These are phyloP conservation scores for Drosophila infuscata DNA, from an alignment of 2,888 invertebrate genomes.

Conservation along the genomic window DNA sequence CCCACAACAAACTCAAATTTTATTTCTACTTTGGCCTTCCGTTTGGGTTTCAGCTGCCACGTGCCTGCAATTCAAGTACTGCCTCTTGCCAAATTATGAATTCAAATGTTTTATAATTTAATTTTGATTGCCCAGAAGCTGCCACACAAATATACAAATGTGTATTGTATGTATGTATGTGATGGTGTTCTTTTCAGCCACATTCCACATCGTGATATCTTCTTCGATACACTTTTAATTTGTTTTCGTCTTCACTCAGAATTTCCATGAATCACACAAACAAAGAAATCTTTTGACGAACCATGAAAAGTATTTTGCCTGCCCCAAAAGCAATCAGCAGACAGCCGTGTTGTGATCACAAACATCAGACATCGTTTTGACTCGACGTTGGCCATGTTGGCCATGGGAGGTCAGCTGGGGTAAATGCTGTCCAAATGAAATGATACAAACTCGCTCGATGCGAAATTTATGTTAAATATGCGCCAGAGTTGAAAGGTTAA, in stretches of 20 bases:
- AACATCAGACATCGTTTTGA: slow-evolving; percentile 15
- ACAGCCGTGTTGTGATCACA: slow-evolving; percentile 37
- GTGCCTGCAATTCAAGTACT: slow-evolving; percentile 39
- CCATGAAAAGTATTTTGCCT: slow-evolving; percentile 35
- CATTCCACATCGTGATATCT: slow-evolving; percentile 48
- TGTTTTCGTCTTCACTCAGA: slow-evolving; percentile 40
- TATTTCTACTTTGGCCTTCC: slow-evolving; percentile 8
- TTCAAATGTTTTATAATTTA: slow-evolving; percentile 64
- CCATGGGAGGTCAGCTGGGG: slow-evolving; percentile 11
- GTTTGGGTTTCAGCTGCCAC: slow-evolving; percentile 19
- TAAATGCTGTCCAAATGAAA: slow-evolving; percentile 3
- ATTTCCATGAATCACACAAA: slow-evolving; percentile 62
- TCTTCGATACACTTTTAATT: slow-evolving; percentile 40
- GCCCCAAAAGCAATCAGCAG: slow-evolving; percentile 33
- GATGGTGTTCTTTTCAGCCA: slow-evolving; percentile 46
- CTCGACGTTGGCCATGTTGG: slow-evolving; percentile 13
- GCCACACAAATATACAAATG: not conserved
- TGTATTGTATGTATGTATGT: slow-evolving; percentile 24
- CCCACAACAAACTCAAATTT: slow-evolving; percentile 8
- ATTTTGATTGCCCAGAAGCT: slow-evolving; percentile 57
- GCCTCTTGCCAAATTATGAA: slow-evolving; percentile 49
- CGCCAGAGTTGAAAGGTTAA: slow-evolving; percentile 21
- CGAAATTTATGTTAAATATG: slow-evolving; percentile 40
- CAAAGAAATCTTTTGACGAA: slow-evolving; percentile 43
- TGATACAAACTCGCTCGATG: slow-evolving; percentile 30